These are phyloP conservation scores for Amia ocellicauda DNA, from an alignment of 2,113 vertebrate genomes.

Conservation along the genomic window DNA sequence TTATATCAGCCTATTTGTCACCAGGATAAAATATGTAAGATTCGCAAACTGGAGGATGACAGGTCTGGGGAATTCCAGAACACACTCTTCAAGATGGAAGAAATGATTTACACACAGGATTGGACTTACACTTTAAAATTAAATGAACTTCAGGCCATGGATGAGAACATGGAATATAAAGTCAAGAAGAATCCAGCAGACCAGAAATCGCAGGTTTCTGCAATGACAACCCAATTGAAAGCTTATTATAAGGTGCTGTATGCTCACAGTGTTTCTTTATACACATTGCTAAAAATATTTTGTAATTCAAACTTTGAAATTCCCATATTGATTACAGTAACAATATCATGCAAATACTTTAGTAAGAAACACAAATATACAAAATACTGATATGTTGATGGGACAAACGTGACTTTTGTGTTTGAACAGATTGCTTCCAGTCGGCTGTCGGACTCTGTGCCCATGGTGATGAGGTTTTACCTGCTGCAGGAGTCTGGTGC, in stretches of 20 bases:
- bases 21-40: conserved; percentile 6
- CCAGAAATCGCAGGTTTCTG: neutral
- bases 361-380: too few species aligned
- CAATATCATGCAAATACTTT: too few species aligned
- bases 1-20: too few species aligned
- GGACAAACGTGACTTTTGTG: too few species aligned
- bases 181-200: neutral
- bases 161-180: neutral
- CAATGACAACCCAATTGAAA: conserved; percentile 8
- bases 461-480: conserved; percentile 16
- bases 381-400: too few species aligned
- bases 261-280: neutral
- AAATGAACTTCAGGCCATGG: neutral
- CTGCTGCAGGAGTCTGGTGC: conserved; percentile 6
- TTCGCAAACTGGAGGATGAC: neutral
- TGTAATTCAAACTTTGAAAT: too few species aligned
- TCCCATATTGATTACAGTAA: too few species aligned
- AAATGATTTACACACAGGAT: conserved; percentile 16
- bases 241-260: conserved; percentile 3
- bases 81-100: conserved; percentile 14
- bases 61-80: conserved; percentile 2
- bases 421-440: conserved; percentile 22
- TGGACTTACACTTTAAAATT: conserved; percentile 6
- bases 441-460: conserved; percentile 15
- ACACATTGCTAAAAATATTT: too few species aligned